Conservation (phyloP, 1,140 invertebrate genomes). For the Alviniconcha marisindica region DNA sequence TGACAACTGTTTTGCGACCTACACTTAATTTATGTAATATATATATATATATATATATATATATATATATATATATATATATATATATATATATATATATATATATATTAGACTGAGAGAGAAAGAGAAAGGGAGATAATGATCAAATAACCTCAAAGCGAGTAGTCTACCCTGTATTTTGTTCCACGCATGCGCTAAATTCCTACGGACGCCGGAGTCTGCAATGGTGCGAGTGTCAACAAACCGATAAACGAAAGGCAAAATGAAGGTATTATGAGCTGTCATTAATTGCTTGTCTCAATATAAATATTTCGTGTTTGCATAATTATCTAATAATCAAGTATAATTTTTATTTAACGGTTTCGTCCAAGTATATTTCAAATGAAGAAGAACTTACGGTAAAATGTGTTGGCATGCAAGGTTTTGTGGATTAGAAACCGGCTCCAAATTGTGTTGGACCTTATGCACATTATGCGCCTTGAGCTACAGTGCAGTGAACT, state of each 20-base stretch:
- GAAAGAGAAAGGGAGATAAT: neutral
- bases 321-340: neutral
- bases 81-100: neutral
- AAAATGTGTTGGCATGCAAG: too few relatives aligned
- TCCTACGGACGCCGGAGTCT: conserved; percentile 36
- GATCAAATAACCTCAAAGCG: neutral
- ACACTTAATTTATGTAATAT: too few relatives aligned
- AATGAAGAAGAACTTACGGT: too few relatives aligned
- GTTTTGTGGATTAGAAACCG: too few relatives aligned
- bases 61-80: too few relatives aligned
- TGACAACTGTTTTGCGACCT: neutral
- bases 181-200: conserved; percentile 33
- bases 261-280: neutral
- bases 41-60: too few relatives aligned
- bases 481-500: too few relatives aligned
- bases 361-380: too few relatives aligned
- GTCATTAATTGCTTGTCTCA: neutral
- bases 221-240: neutral
- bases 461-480: too few relatives aligned
- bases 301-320: neutral
- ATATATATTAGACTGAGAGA: neutral
- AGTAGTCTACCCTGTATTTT: neutral
- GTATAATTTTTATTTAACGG: neutral
- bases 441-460: too few relatives aligned
- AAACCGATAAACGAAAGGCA: neutral